Evolutionary conservation across 2,113 vertebrate species (phyloP).

Genomic region (Macaca nemestrina): DNA sequence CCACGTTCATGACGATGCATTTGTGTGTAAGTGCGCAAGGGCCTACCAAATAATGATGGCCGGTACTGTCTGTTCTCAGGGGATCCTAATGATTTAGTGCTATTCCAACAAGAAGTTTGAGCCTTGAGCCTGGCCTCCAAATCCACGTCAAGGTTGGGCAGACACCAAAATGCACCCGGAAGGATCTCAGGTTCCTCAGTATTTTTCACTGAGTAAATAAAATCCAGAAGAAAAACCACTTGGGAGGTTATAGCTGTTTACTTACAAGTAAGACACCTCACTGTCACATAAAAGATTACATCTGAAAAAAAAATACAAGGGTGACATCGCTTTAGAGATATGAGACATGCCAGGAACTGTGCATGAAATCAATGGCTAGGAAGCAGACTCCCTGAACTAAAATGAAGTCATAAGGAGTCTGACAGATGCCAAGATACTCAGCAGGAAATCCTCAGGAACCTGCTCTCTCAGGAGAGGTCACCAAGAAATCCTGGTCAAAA

Average conservation of each 20-base stretch:
- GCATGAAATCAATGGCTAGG: neutral
- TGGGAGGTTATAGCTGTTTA: neutral
- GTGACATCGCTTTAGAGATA: neutral
- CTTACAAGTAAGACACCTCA: neutral
- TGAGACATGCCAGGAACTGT: neutral
- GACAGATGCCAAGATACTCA: neutral
- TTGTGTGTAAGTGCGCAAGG: neutral
- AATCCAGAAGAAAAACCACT: neutral
- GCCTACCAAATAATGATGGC: neutral
- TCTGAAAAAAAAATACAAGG: neutral
- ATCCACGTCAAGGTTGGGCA: neutral
- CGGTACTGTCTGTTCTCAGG: neutral
- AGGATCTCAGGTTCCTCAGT: neutral
- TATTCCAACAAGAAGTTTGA: neutral
- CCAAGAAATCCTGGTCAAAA: neutral
- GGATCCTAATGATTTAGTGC: neutral
- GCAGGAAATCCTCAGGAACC: neutral
- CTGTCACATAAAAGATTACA: neutral
- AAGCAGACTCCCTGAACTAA: neutral
- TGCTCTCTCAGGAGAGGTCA: neutral
- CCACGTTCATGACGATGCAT: rapidly evolving
- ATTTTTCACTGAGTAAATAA: neutral
- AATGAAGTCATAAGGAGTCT: neutral
- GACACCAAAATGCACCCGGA: neutral
- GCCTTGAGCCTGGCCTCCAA: neutral